These are phyloP conservation scores for Arenicola marina DNA, from an alignment of 2,888 invertebrate species.

Conservation along the genomic window DNA sequence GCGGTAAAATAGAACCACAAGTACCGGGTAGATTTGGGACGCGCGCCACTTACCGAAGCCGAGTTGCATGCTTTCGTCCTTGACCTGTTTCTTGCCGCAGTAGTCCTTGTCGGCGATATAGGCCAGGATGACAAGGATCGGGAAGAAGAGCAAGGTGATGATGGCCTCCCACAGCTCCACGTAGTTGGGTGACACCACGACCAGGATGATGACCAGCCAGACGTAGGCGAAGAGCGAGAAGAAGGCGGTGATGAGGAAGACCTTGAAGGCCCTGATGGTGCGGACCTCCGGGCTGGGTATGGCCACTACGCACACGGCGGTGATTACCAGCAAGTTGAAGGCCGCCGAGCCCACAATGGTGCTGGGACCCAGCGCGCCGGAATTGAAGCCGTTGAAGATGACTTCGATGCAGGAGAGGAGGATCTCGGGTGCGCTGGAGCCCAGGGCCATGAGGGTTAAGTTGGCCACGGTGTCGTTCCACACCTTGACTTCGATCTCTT, in stretches of 20 bases:
- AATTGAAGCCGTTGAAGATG: conserved; percentile 57
- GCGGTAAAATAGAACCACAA: no score
- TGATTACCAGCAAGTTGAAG: conserved; percentile 66
- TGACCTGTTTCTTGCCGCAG: conserved; percentile 18
- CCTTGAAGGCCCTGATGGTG: conserved; percentile 62
- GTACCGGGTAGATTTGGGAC: not conserved
- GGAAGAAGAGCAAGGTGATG: conserved; percentile 67
- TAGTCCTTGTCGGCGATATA: conserved; percentile 65
- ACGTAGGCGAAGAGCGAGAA: conserved; percentile 66
- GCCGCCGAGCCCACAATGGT: conserved; percentile 69
- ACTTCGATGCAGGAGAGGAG: conserved; percentile 66
- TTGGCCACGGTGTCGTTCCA: conserved; percentile 64
- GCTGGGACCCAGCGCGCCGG: conserved; percentile 66
- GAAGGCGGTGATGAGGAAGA: conserved; percentile 60
- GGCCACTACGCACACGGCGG: conserved; percentile 65
- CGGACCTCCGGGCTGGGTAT: conserved; percentile 62
- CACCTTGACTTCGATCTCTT: conserved; percentile 64
- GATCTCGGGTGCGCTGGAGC: conserved; percentile 67
- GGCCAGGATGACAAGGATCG: conserved; percentile 65
- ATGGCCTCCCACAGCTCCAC: conserved; percentile 68
- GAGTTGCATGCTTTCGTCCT: conserved; percentile 19
- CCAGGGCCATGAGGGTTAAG: conserved; percentile 67
- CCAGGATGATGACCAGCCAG: conserved; percentile 67
- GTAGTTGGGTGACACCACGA: conserved; percentile 59
- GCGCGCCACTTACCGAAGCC: conserved; percentile 27